phyloP scores from a whole-genome alignment of 2,113 vertebrate genomes.

The Cephalopterus ornatus region DNA sequence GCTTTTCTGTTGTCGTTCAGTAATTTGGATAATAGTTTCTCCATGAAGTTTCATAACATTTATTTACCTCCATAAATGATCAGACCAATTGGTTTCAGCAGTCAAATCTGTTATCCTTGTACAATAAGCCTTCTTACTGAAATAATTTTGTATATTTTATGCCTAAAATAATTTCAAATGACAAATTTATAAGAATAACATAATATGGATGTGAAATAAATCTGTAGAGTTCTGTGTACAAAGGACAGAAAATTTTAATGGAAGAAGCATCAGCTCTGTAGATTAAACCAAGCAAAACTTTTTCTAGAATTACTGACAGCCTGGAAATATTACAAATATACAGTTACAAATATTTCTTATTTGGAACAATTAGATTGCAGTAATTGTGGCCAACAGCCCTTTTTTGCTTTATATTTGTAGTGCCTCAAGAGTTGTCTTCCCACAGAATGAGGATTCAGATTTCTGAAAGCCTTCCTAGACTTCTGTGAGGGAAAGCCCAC shows the following conservation, averaged over 20 bases:
- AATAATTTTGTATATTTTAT: slow-evolving; percentile 31
- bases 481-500: not conserved
- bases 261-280: not conserved
- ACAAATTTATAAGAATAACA: not conserved
- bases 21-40: slow-evolving; percentile 76
- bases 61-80: slow-evolving; percentile 70
- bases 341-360: not conserved
- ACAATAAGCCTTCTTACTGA: slow-evolving; percentile 31
- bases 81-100: slow-evolving; percentile 43
- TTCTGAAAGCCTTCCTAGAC: not conserved
- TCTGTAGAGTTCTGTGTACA: not conserved
- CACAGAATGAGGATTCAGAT: not conserved
- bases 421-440: not conserved
- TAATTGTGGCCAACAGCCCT: not conserved
- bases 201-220: not conserved
- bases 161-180: slow-evolving; percentile 29
- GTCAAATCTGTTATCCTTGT: slow-evolving; percentile 5
- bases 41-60: slow-evolving; percentile 74
- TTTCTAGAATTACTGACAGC: not conserved
- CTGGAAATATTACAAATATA: not conserved
- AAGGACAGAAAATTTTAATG: not conserved
- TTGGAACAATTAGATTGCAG: not conserved
- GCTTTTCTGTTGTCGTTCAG: slow-evolving; percentile 66
- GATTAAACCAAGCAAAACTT: not conserved
- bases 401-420: not conserved